phyloP scores from a whole-genome alignment of 64 coral and sea anemone species.

The Stichodactyla helianthus region DNA sequence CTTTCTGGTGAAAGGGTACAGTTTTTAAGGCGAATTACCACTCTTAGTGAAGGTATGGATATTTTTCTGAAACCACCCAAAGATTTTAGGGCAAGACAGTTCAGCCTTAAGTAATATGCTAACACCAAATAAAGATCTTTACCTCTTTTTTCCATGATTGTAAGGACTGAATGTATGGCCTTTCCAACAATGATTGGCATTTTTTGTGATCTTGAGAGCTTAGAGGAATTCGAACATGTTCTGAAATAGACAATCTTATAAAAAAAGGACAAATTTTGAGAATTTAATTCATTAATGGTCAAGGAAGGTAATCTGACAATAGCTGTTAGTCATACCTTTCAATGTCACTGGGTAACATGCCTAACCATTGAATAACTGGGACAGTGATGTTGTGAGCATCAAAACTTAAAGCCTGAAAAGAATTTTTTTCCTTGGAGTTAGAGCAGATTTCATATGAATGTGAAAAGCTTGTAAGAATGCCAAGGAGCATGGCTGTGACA shows the following conservation, averaged over 20 bases:
- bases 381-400: constrained; percentile 67
- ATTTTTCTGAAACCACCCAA: no score
- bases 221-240: constrained; percentile 65
- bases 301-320: not conserved
- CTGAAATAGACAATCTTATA: constrained; percentile 53
- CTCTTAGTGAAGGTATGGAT: no score
- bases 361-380: constrained; percentile 80
- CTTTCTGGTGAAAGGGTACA: no score
- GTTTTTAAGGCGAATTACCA: no score
- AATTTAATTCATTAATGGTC: not conserved
- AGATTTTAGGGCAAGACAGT: no score
- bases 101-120: no score
- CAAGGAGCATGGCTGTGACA: no score
- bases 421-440: not conserved
- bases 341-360: constrained; percentile 73
- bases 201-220: constrained; percentile 69
- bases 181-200: constrained; percentile 44
- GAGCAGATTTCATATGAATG: no score
- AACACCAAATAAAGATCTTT: no score
- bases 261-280: not conserved
- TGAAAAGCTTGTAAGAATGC: not conserved
- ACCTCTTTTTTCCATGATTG: constrained; percentile 58
- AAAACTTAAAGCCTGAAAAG: constrained; percentile 67
- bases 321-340: constrained; percentile 54
- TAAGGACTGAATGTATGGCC: constrained; percentile 61